phyloP scores from a whole-genome alignment of 2,888 invertebrate genomes.

The Trisateles emortualis region DNA sequence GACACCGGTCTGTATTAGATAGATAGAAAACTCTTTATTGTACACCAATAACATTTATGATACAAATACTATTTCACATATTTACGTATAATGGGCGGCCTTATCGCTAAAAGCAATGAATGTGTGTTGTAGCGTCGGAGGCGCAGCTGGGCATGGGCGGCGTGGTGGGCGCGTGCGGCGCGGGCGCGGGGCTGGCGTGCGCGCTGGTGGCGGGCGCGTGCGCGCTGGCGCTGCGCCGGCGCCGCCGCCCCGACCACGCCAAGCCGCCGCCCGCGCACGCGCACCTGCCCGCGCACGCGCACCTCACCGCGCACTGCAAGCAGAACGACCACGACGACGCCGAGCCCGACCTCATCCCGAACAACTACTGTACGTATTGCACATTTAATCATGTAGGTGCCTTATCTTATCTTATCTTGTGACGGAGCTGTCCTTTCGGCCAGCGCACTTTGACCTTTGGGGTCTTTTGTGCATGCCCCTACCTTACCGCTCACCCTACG shows the following conservation, averaged over 20 bases:
- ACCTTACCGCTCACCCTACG: too few relatives aligned
- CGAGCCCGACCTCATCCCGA: conserved; percentile 81
- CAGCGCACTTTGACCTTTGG: too few relatives aligned
- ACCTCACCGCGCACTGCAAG: conserved; percentile 37
- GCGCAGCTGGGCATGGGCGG: conserved; percentile 70
- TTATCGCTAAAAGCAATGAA: neutral
- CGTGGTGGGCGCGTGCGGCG: conserved; percentile 65
- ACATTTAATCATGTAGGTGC: neutral
- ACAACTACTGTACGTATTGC: conserved; percentile 75
- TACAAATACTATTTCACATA: too few relatives aligned
- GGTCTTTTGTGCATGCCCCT: too few relatives aligned
- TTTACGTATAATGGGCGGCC: too few relatives aligned
- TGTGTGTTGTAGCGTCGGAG: conserved; percentile 63
- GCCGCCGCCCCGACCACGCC: conserved; percentile 54
- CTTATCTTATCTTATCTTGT: too few relatives aligned
- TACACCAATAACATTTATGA: too few relatives aligned
- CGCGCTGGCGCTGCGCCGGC: conserved; percentile 65
- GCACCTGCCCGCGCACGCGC: conserved; percentile 44
- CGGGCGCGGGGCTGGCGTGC: conserved; percentile 63
- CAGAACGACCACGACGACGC: conserved; percentile 71
- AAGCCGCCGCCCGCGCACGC: conserved; percentile 57
- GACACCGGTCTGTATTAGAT: too few relatives aligned
- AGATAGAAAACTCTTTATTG: too few relatives aligned
- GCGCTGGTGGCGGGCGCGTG: conserved; percentile 69
- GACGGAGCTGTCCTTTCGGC: too few relatives aligned